Base-by-base conservation (phyloP, 2,888 invertebrate genomes). In the Saturnia pavonia region DNA sequence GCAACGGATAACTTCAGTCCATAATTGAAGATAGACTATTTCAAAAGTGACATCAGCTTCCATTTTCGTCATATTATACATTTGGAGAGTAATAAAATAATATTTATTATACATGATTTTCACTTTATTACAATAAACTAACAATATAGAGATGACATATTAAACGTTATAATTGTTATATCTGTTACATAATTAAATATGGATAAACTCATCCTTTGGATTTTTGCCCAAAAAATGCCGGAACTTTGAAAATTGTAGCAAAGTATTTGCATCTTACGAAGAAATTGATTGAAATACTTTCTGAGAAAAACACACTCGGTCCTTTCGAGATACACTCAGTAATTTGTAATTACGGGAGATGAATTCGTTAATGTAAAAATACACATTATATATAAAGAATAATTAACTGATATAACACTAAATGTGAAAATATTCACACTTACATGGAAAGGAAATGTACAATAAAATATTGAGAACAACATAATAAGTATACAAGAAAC, bases 321-420 rank as follows among this genome's bases (percentile, higher is more conserved):
- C 19, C 65, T 40, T 63, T 65, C 19, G n/a, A 40, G 65, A 8
- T 40, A 65, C 65, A n/a, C 65, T 65, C 40, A 65, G 65, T 65
- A 19, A 63, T 65, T 65, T 65, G 40, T 65, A 65, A 65, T 65
- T 65, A 65, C 40, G 40, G 9, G 65, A 65, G 40, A 65, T 16
- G 40, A 65, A 65, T 40, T 65, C 40, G 65, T 65, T 65, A 40
- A 40, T 40, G n/a, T 34, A 65, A 40, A 65, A 65, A 65, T 65
- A 65, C 40, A n/a, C 65, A n/a, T 40, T 65, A n/a, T 65, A 65
- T 40, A 40, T 40, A 65, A 40, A n/a, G n/a, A 65, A 65, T 65
- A 65, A 65, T 19, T 19, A 40, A 65, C n/a, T 65, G 27, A 60
- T 27, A 27, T 25, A 60, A 60, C 25, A 60, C 27, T 60, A 60